Evolutionary conservation across 2,797 vertebrate species (phyloP).

Genomic region (Xiphophorus birchmanni): DNA sequence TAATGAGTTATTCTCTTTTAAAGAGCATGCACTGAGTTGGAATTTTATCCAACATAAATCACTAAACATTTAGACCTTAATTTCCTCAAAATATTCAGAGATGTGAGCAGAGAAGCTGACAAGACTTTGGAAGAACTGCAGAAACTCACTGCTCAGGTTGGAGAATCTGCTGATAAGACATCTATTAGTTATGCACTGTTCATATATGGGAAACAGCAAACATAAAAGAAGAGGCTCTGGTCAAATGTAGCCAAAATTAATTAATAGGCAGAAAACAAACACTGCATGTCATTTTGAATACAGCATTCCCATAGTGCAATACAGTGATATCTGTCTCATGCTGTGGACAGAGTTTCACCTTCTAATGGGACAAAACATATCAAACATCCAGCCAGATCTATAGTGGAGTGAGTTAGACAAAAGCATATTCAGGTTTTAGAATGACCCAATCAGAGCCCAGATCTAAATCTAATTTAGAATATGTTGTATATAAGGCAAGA

Average conservation of each 20-base stretch:
- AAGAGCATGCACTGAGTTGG: constrained; percentile 11
- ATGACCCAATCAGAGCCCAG: background rate
- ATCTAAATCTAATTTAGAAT: background rate
- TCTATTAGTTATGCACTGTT: background rate
- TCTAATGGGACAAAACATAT: background rate
- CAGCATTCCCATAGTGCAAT: background rate
- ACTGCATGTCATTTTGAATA: background rate
- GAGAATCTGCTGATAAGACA: background rate
- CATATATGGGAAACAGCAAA: background rate
- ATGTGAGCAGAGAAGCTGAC: background rate
- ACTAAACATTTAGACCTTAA: constrained; percentile 1
- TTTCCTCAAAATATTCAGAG: background rate
- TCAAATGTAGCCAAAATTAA: background rate
- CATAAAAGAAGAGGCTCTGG: background rate
- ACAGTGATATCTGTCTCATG: background rate
- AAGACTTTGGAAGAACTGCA: background rate
- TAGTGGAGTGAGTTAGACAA: background rate
- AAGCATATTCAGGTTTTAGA: background rate
- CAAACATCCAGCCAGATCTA: background rate
- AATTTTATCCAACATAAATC: constrained; percentile 38
- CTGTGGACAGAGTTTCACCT: background rate
- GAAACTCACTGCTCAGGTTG: background rate
- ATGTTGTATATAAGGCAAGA: background rate
- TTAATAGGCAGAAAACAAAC: background rate
- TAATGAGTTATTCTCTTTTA: background rate